These are phyloP conservation scores for Neomonachus schauinslandi DNA, from an alignment of 2,113 vertebrate species.

Conservation along the genomic window DNA sequence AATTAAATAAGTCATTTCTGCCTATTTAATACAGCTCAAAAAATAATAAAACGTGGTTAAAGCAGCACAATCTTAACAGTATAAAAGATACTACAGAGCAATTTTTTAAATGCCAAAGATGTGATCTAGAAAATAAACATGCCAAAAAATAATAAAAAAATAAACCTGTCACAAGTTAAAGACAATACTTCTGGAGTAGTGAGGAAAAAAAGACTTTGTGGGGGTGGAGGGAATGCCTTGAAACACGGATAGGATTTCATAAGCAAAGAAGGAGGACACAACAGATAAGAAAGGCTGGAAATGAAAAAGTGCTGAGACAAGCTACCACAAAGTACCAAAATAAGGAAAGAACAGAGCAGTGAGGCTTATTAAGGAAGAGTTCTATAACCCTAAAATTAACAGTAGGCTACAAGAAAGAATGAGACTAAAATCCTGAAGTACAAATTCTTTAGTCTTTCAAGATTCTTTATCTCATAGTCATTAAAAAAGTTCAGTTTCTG, in stretches of 20 bases:
- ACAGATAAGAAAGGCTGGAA: background rate
- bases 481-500: background rate
- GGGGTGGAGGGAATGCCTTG: background rate
- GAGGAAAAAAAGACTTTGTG: background rate
- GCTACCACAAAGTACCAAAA: background rate
- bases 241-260: background rate
- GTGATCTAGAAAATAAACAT: background rate
- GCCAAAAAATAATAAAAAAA: background rate
- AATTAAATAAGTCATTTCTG: constrained; percentile 16
- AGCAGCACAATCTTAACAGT: background rate
- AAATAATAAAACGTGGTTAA: background rate
- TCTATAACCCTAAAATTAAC: background rate
- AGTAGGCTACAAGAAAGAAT: background rate
- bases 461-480: background rate
- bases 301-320: background rate
- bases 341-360: background rate
- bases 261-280: background rate
- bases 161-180: background rate
- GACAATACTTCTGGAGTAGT: background rate
- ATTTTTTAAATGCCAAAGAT: background rate
- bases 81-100: constrained; percentile 5
- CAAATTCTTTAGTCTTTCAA: constrained; percentile 5
- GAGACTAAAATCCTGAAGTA: background rate
- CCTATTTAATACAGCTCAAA: background rate
- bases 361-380: background rate